Conservation (phyloP, 2,888 invertebrate species). For the Lasioglossum oenotherae region DNA sequence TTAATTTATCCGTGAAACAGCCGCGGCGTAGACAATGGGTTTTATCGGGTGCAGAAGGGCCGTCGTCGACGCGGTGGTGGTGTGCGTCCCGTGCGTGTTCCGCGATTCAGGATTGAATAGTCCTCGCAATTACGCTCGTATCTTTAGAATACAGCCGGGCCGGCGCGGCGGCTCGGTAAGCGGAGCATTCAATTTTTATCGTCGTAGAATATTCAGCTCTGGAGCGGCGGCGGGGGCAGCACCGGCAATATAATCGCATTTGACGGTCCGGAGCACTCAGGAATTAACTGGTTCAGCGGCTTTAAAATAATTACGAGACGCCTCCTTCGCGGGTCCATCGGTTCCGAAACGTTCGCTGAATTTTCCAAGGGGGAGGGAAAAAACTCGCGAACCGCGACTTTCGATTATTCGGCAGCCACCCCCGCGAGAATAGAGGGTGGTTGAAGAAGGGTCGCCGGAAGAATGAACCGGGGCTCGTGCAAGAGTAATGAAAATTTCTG, state of each 20-base stretch:
- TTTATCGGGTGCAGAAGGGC: conserved; percentile 52
- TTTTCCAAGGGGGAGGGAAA: conserved; percentile 25
- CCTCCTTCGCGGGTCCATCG: conserved; percentile 29
- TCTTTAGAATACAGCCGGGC: conserved; percentile 63
- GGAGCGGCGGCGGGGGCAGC: conserved; percentile 34
- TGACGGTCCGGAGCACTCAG: conserved; percentile 75
- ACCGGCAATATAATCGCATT: conserved; percentile 78
- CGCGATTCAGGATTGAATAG: conserved; percentile 66
- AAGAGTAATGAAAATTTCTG: conserved; percentile 13
- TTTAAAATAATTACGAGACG: conserved; percentile 76
- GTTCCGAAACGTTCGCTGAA: conserved; percentile 16
- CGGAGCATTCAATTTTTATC: conserved; percentile 76
- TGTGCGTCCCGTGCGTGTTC: conserved; percentile 45
- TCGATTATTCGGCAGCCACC: not conserved
- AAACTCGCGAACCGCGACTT: not conserved
- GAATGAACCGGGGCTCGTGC: not conserved
- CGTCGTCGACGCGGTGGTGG: conserved; percentile 28
- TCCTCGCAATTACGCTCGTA: conserved; percentile 67
- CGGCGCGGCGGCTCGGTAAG: conserved; percentile 27
- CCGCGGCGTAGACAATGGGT: conserved; percentile 46
- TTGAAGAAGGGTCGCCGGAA: not conserved
- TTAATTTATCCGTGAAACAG: conserved; percentile 68
- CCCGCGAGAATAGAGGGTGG: too few relatives aligned
- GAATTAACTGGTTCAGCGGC: conserved; percentile 78
- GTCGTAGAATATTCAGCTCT: conserved; percentile 71